These are phyloP conservation scores for Montipora efflorescens DNA, from an alignment of 64 coral and sea anemone genomes.

Conservation along the genomic window DNA sequence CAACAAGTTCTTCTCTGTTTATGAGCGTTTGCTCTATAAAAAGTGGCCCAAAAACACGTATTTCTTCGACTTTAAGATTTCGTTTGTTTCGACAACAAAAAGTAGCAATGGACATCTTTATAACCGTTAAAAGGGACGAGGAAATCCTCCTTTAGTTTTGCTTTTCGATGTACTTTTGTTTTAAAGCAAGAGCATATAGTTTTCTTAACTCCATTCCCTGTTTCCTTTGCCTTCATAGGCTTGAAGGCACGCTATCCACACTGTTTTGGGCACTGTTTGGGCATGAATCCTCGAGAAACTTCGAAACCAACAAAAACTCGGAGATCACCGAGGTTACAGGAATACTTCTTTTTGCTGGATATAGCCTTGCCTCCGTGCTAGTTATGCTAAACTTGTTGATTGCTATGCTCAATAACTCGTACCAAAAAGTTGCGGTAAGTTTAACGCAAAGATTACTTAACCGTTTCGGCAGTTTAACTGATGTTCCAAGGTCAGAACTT, in stretches of 20 bases:
- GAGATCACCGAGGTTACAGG: conserved; percentile 71
- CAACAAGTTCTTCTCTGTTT: too few relatives aligned
- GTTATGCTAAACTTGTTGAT: conserved; percentile 77
- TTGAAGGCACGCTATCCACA: conserved; percentile 37
- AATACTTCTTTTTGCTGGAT: conserved; percentile 57
- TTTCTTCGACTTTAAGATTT: too few relatives aligned
- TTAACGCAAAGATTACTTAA: background rate
- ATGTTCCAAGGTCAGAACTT: too few relatives aligned
- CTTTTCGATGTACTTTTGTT: too few relatives aligned
- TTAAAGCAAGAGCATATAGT: too few relatives aligned
- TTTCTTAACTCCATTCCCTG: too few relatives aligned
- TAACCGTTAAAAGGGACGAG: too few relatives aligned
- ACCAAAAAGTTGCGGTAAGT: conserved; percentile 81
- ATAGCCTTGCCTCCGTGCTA: conserved; percentile 49
- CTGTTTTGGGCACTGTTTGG: conserved; percentile 88
- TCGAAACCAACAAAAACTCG: conserved; percentile 24
- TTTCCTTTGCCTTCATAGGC: background rate
- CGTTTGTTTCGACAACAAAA: background rate
- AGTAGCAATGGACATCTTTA: background rate
- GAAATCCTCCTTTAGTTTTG: too few relatives aligned
- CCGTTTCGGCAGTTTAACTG: too few relatives aligned
- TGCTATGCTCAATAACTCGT: conserved; percentile 81
- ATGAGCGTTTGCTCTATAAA: too few relatives aligned
- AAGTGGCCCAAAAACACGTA: too few relatives aligned
- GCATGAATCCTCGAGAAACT: conserved; percentile 19